A percentile compares a stretch with the other conserved stretches of the same genome.
These are phyloP conservation scores for Azemiops feae DNA, from an alignment of 2,113 vertebrate genomes.

Conservation along the genomic window DNA sequence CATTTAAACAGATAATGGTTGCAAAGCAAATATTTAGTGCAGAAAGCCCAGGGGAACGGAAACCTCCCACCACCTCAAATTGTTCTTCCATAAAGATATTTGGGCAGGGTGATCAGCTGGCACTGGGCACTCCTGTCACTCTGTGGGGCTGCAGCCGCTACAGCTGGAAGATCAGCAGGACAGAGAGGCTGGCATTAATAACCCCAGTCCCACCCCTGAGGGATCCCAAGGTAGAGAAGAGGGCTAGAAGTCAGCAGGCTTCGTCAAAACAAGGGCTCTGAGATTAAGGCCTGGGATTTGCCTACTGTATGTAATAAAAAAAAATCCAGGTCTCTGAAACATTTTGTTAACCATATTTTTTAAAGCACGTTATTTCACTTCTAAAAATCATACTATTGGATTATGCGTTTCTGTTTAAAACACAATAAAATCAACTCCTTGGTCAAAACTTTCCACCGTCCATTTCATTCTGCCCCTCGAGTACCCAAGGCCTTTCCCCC, in stretches of 20 bases:
- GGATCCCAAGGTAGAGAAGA: neutral
- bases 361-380: neutral
- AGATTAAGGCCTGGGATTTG: neutral
- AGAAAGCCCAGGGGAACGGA: neutral
- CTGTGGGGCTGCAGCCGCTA: neutral
- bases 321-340: neutral
- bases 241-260: neutral
- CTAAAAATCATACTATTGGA: neutral
- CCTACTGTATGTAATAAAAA: neutral
- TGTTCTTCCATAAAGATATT: neutral
- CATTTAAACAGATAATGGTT: neutral
- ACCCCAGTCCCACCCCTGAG: neutral
- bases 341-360: neutral
- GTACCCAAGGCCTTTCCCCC: neutral
- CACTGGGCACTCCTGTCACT: neutral
- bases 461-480: neutral
- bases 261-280: neutral
- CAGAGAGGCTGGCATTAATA: neutral
- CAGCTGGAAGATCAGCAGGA: neutral
- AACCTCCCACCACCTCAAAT: neutral
- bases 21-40: neutral
- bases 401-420: neutral
- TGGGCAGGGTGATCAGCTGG: neutral
- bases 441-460: neutral
- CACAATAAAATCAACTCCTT: neutral